These are phyloP conservation scores for Hypena proboscidalis DNA, from an alignment of 2,888 invertebrate genomes.

Conservation along the genomic window DNA sequence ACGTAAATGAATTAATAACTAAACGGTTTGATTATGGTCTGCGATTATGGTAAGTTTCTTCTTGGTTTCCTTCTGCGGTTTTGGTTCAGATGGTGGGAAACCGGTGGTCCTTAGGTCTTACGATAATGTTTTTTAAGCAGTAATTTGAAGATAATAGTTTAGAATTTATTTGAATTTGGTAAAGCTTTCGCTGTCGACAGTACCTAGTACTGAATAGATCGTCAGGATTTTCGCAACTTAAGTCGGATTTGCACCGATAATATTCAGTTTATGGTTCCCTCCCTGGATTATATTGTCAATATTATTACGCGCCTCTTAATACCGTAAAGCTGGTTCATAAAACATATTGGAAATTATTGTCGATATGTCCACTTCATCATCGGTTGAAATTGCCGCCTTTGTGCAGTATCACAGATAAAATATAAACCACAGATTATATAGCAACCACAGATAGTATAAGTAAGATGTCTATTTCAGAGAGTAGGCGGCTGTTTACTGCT, in stretches of 20 bases:
- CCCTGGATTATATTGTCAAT: slow-evolving; percentile 79
- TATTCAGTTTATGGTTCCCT: slow-evolving; percentile 69
- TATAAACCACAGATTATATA: too few relatives aligned
- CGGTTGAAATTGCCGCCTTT: slow-evolving; percentile 49
- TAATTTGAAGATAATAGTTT: slow-evolving; percentile 1
- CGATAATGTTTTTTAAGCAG: neutral
- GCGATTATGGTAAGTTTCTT: too few relatives aligned
- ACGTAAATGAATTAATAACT: too few relatives aligned
- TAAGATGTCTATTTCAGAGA: slow-evolving; percentile 33
- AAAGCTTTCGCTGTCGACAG: too few relatives aligned
- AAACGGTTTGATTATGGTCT: too few relatives aligned
- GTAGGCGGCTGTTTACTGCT: slow-evolving; percentile 7
- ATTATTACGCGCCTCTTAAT: slow-evolving; percentile 82
- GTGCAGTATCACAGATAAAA: too few relatives aligned
- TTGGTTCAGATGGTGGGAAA: too few relatives aligned
- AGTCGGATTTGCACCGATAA: slow-evolving; percentile 76
- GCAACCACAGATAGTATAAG: slow-evolving; percentile 12
- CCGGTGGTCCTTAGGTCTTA: too few relatives aligned
- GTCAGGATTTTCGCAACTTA: slow-evolving; percentile 66
- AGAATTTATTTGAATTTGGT: too few relatives aligned
- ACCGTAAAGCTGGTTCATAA: slow-evolving; percentile 80
- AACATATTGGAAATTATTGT: slow-evolving; percentile 79
- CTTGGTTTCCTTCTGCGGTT: too few relatives aligned
- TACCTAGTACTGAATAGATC: slow-evolving; percentile 24
- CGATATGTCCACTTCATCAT: slow-evolving; percentile 62